Percentiles rank a stretch among this genome's conserved stretches.
phyloP scores from a whole-genome alignment of 37 sponge, comb jelly and placozoan genomes.

The Lycopodina hypogea region DNA sequence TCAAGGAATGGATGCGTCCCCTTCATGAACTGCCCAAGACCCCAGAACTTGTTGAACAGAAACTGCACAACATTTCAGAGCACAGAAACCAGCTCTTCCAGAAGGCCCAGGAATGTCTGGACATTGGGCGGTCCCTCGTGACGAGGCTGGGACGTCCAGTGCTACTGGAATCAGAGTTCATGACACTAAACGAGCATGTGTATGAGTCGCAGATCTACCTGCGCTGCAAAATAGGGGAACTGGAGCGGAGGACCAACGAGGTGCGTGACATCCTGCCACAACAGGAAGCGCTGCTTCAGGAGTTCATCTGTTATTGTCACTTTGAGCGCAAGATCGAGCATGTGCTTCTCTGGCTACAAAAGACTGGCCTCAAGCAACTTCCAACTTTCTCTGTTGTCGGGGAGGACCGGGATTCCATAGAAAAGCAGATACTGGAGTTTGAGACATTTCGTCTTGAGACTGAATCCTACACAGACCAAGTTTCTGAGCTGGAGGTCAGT shows the following conservation, averaged over 20 bases:
- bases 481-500: background rate
- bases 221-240: conserved; percentile 12
- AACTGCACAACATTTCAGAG: conserved; percentile 12
- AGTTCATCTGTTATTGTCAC: conserved; percentile 38
- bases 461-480: conserved; percentile 5
- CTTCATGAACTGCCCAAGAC: conserved; percentile 40
- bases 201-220: conserved; percentile 19
- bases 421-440: conserved; percentile 26
- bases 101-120: conserved; percentile 31
- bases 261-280: background rate
- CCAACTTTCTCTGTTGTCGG: conserved; percentile 22
- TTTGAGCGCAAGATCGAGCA: conserved; percentile 39
- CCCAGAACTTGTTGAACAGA: conserved; percentile 14
- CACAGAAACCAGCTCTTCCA: conserved; percentile 12
- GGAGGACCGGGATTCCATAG: conserved; percentile 8
- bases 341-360: conserved; percentile 47
- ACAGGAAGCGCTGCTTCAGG: conserved; percentile 18
- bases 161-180: conserved; percentile 6
- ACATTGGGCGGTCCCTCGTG: conserved; percentile 16
- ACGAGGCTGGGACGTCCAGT: conserved; percentile 25
- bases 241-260: conserved; percentile 9
- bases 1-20: conserved; percentile 29
- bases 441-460: conserved; percentile 1
- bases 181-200: conserved; percentile 8
- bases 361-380: conserved; percentile 31